phyloP scores from a whole-genome alignment of 1,140 invertebrate genomes.

The Ceratitis capitata region DNA sequence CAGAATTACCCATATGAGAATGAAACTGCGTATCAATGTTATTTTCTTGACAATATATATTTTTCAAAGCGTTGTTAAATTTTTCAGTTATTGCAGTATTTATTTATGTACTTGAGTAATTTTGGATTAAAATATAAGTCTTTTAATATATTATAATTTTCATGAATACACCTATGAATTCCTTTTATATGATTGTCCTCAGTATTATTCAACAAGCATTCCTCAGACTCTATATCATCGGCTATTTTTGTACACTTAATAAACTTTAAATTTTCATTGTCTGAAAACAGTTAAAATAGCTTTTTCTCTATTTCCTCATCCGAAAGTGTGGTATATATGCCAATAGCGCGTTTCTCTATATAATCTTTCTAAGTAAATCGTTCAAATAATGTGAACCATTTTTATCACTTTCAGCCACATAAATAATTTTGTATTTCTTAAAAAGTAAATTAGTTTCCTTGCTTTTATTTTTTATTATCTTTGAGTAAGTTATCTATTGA shows the following conservation, averaged over 20 bases:
- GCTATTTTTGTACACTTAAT: constrained; percentile 15
- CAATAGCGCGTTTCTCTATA: background rate
- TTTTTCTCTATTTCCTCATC: constrained; percentile 9
- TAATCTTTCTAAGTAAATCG: constrained; percentile 22
- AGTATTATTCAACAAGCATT: background rate
- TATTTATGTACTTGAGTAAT: constrained; percentile 3
- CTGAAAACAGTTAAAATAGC: background rate
- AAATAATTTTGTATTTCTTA: constrained; percentile 33
- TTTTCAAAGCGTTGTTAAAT: constrained; percentile 24
- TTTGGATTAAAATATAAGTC: background rate
- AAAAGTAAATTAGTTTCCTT: background rate
- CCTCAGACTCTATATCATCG: background rate
- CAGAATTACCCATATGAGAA: constrained; percentile 2
- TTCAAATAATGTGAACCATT: constrained; percentile 27
- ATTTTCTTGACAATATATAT: no score
- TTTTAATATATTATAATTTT: constrained; percentile 14
- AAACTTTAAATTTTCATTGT: background rate
- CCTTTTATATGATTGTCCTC: background rate
- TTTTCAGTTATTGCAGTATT: constrained; percentile 12
- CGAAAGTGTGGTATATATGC: background rate
- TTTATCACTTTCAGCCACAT: background rate
- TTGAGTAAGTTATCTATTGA: constrained; percentile 11
- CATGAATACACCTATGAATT: background rate
- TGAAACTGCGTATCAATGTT: no score
- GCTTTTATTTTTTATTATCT: constrained; percentile 11